Conservation (phyloP, 2,888 invertebrate genomes). For the Trachelus tabidus region DNA sequence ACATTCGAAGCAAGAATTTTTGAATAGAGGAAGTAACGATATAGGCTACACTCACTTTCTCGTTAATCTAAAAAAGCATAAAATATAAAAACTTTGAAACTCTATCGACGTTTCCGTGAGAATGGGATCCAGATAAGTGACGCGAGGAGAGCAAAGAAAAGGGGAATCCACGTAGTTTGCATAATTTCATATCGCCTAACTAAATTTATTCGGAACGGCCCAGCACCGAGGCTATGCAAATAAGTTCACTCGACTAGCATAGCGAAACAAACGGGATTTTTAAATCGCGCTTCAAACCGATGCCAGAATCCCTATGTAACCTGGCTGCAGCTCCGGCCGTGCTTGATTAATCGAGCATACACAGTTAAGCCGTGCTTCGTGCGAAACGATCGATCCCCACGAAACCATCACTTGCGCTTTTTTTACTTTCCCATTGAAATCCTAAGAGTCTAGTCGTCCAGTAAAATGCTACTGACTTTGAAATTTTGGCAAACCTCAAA, state of each 20-base stretch:
- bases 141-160: constrained; percentile 16
- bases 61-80: neutral
- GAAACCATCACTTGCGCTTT: neutral
- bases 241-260: neutral
- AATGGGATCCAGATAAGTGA: neutral
- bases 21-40: neutral
- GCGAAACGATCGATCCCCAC: neutral
- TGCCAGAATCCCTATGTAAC: neutral
- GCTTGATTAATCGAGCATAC: neutral
- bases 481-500: neutral
- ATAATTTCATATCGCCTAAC: constrained; percentile 39
- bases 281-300: constrained; percentile 7
- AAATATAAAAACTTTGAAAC: neutral
- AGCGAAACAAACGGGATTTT: neutral
- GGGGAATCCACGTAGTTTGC: constrained; percentile 27
- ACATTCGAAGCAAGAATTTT: neutral
- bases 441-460: neutral
- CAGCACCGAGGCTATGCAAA: constrained; percentile 12
- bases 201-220: constrained; percentile 39
- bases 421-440: neutral
- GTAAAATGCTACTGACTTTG: neutral
- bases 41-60: neutral
- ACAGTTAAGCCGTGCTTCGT: neutral
- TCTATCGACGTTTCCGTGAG: neutral
- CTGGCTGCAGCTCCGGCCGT: neutral